These are phyloP conservation scores for Paramisgurnus dabryanus DNA, from an alignment of 2,113 vertebrate genomes.

Conservation along the genomic window DNA sequence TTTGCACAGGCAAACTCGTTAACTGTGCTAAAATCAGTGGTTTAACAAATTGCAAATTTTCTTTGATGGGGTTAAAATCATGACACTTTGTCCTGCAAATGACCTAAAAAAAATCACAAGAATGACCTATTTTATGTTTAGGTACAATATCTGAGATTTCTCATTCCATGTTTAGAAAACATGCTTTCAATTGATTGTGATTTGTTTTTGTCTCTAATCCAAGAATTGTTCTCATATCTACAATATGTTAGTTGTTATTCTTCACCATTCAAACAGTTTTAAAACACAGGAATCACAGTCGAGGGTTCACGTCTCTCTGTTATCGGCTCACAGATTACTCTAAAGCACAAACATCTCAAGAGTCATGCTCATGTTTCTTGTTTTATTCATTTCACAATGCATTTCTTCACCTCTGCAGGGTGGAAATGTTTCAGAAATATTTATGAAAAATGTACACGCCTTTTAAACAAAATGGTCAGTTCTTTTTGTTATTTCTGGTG, in stretches of 20 bases:
- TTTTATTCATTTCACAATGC: conserved; percentile 69
- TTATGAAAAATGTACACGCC: conserved; percentile 60
- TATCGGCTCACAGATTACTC: conserved; percentile 59
- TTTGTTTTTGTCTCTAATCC: conserved; percentile 28
- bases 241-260: conserved; percentile 52
- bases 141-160: conserved; percentile 37
- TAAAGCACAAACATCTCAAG: conserved; percentile 17
- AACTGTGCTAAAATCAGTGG: too few relatives aligned
- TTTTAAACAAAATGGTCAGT: conserved; percentile 58
- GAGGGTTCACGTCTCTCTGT: conserved; percentile 49
- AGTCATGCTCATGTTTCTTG: conserved; percentile 50
- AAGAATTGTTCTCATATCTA: conserved; percentile 58
- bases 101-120: too few relatives aligned
- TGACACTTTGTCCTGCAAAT: too few relatives aligned
- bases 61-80: too few relatives aligned
- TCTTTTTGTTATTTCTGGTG: conserved; percentile 45
- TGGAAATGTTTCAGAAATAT: conserved; percentile 65
- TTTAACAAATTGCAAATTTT: too few relatives aligned
- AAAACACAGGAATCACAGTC: conserved; percentile 57
- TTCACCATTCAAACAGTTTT: conserved; percentile 47
- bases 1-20: too few relatives aligned
- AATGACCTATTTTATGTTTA: too few relatives aligned
- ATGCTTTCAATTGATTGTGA: conserved; percentile 44
- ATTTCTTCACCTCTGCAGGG: conserved; percentile 49
- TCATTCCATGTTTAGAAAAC: conserved; percentile 39